Base-by-base conservation (phyloP, 92 coral and sea anemone species). In the Zoanthus gigantus region DNA sequence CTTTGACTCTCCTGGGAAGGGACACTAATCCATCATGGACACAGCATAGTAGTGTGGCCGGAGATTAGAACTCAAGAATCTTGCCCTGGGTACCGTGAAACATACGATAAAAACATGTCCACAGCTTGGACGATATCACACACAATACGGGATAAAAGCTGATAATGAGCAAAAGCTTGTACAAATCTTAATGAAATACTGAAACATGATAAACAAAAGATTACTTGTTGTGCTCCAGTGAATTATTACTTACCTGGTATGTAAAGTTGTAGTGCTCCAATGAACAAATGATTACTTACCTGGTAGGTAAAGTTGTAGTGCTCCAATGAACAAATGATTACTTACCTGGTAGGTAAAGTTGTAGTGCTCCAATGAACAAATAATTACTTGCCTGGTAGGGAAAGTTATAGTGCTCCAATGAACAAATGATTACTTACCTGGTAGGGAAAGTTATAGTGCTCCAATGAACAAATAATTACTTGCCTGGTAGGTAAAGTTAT, bases 221-320 rank as follows among this genome's bases (percentile, higher is more conserved):
- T 95, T 34, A 96, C 96, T 47, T 37, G 42, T 37, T 2, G 42
- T 37, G 42, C 42, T 0, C 42, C 42, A 23, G 2, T 71, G 17
- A 23, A 60, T 17, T 5, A 18, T 15, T 16, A 23, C 69, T 23
- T 63, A 15, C 17, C 1, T 28, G 72, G 29, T 37, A 44, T 12
- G 1, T 7, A 54, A 82, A 82, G 4, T 17, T 2, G 42, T 2
- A 30, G 3, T 37, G 42, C 76, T 14, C 0, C 47, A 8, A 32
- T 42, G 50, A 37, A 37, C 42, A 37, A 0, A 37, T 37, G 28
- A 17, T 7, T 15, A 78, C 92, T 84, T 72, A 90, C 98, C 96
- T 96, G 96, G 50, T 93, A 96, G 32, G 91, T 89, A 69, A 92
- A 96, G 91, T 94, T 93, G 87, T 93, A 96, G 65, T 90, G 92